Percentiles rank a stretch among this genome's conserved stretches.
These are phyloP conservation scores for Anomalospiza imberbis DNA, from an alignment of 2,797 vertebrate genomes.

Conservation along the genomic window DNA sequence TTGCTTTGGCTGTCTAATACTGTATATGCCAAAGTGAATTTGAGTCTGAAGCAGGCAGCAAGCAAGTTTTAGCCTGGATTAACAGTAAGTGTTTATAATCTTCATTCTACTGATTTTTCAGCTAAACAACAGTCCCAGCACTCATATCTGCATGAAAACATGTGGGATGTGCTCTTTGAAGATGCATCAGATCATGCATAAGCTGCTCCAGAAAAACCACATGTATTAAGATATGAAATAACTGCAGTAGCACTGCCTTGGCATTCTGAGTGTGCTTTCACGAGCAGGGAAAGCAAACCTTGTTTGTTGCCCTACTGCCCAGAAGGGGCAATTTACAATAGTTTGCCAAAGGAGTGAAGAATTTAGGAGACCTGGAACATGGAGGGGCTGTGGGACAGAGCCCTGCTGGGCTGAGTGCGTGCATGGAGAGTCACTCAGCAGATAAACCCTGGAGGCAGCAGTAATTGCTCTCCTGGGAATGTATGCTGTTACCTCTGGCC, in stretches of 20 bases:
- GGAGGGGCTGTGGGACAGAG: background rate
- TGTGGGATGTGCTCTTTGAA: background rate
- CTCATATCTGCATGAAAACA: conserved; percentile 1
- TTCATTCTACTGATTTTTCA: background rate
- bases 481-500: background rate
- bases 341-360: background rate
- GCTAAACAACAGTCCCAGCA: background rate
- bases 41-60: conserved; percentile 26
- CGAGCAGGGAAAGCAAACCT: background rate
- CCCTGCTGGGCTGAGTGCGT: background rate
- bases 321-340: background rate
- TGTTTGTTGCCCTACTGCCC: background rate
- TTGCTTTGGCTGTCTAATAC: conserved; percentile 42
- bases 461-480: background rate
- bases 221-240: background rate
- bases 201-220: background rate
- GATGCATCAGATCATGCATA: background rate
- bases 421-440: background rate
- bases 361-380: background rate
- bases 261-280: background rate
- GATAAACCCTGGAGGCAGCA: background rate
- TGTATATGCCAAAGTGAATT: conserved; percentile 35
- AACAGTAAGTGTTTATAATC: conserved; percentile 31
- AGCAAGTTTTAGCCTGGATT: conserved; percentile 52
- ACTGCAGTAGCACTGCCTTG: background rate